Evolutionary conservation across 2,888 invertebrate species (phyloP).

Genomic region (Dynastes grantii): DNA sequence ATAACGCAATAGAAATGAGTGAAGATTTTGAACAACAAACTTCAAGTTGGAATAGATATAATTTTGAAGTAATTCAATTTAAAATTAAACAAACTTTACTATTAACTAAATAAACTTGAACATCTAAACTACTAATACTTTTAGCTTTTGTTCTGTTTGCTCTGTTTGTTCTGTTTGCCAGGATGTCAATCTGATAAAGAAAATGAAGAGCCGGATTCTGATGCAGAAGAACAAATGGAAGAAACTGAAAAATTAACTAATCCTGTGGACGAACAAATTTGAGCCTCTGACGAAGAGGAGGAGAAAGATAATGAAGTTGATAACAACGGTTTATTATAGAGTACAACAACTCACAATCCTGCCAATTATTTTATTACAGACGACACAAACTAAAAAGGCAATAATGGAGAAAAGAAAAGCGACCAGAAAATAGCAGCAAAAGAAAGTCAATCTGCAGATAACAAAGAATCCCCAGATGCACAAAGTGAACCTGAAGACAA

Average conservation of each 20-base stretch:
- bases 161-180: slow-evolving; percentile 51
- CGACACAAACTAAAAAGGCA: slow-evolving; percentile 69
- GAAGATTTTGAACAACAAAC: slow-evolving; percentile 93
- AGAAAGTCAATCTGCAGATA: slow-evolving; percentile 71
- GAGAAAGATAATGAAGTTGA: slow-evolving; percentile 76
- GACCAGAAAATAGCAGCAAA: slow-evolving; percentile 86
- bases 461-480: slow-evolving; percentile 73
- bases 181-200: slow-evolving; percentile 79
- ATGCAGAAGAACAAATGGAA: slow-evolving; percentile 97
- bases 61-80: too few relatives aligned
- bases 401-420: slow-evolving; percentile 75
- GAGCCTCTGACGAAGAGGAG: slow-evolving; percentile 89
- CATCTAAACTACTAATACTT: too few relatives aligned
- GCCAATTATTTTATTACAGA: slow-evolving; percentile 38
- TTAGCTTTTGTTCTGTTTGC: too few relatives aligned
- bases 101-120: too few relatives aligned
- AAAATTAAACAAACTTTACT: too few relatives aligned
- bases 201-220: slow-evolving; percentile 78
- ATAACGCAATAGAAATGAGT: slow-evolving; percentile 95
- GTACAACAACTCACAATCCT: too few relatives aligned
- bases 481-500: slow-evolving; percentile 73
- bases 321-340: slow-evolving; percentile 53
- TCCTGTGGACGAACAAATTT: slow-evolving; percentile 84
- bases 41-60: slow-evolving; percentile 71
- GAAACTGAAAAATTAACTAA: slow-evolving; percentile 92